Evolutionary conservation across 1,140 invertebrate genomes (phyloP).

Genomic region (Lasaia peninsularis): DNA sequence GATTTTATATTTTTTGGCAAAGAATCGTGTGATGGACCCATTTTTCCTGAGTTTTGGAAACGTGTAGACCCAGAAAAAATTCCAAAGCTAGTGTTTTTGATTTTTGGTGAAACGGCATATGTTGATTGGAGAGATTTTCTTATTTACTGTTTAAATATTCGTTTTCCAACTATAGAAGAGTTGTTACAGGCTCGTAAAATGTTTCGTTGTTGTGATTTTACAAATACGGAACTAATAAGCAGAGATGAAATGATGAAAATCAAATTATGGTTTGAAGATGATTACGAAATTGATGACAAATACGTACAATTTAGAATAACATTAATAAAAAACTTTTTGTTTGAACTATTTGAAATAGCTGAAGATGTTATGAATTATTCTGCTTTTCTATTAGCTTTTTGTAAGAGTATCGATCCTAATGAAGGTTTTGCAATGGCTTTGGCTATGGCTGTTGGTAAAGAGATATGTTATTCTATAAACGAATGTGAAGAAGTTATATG

Average conservation of each 20-base stretch:
- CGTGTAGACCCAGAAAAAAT: slow-evolving; percentile 69
- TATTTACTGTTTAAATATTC: slow-evolving; percentile 76
- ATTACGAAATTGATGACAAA: slow-evolving; percentile 43
- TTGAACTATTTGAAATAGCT: slow-evolving; percentile 72
- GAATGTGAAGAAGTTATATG: slow-evolving; percentile 68
- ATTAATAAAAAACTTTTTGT: slow-evolving; percentile 76
- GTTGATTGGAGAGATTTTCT: slow-evolving; percentile 82
- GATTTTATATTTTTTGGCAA: slow-evolving; percentile 74
- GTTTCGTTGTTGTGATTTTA: slow-evolving; percentile 67
- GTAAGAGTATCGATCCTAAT: slow-evolving; percentile 74
- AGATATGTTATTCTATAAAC: slow-evolving; percentile 62
- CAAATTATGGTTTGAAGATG: slow-evolving; percentile 78
- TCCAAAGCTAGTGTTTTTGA: slow-evolving; percentile 54
- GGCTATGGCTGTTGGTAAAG: slow-evolving; percentile 74
- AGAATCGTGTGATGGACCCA: slow-evolving; percentile 61
- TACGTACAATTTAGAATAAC: slow-evolving; percentile 45
- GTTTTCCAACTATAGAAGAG: slow-evolving; percentile 73
- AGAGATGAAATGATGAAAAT: slow-evolving; percentile 58
- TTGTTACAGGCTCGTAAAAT: slow-evolving; percentile 65
- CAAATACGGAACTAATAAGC: slow-evolving; percentile 58
- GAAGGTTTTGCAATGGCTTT: slow-evolving; percentile 78
- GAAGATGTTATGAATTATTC: slow-evolving; percentile 78
- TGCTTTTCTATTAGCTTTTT: slow-evolving; percentile 78
- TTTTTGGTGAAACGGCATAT: slow-evolving; percentile 75
- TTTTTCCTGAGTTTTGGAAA: slow-evolving; percentile 76